A percentile compares a stretch with the other conserved stretches of the same genome.
These are phyloP conservation scores for Microcebus ravelobensis DNA, from an alignment of 2,113 vertebrate species.

Conservation along the genomic window DNA sequence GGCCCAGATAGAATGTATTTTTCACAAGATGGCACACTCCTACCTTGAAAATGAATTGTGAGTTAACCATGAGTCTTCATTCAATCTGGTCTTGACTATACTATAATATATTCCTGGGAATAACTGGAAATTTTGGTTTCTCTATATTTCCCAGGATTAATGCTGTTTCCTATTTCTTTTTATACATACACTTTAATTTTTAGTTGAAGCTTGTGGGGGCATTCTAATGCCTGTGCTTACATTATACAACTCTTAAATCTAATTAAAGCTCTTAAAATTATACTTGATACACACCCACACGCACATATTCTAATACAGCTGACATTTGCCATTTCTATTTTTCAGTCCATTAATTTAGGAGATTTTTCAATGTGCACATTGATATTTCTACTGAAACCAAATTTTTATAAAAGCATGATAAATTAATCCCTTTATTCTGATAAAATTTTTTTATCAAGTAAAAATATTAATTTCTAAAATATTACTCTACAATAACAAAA, in stretches of 20 bases:
- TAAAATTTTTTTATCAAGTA: too few relatives aligned
- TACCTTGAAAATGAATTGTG: not conserved
- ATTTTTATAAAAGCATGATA: not conserved
- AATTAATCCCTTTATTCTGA: not conserved
- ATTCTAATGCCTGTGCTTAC: not conserved
- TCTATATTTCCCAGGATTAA: not conserved
- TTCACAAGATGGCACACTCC: not conserved
- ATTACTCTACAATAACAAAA: too few relatives aligned
- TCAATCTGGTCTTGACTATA: not conserved
- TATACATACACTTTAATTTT: not conserved
- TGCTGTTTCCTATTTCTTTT: not conserved
- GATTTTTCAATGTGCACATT: not conserved
- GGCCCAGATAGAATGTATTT: not conserved
- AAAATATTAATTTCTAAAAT: too few relatives aligned
- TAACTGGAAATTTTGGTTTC: not conserved
- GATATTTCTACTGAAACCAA: not conserved
- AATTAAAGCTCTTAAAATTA: not conserved
- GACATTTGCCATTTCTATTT: not conserved
- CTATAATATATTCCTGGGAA: not conserved
- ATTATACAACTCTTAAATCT: not conserved
- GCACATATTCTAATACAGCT: not conserved
- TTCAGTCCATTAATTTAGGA: not conserved
- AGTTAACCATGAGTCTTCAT: not conserved
- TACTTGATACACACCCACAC: not conserved
- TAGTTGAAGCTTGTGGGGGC: not conserved